Percentiles rank a stretch among this genome's conserved stretches.
Conservation (phyloP, 2,797 vertebrate genomes). For the Aphelocoma californica region DNA sequence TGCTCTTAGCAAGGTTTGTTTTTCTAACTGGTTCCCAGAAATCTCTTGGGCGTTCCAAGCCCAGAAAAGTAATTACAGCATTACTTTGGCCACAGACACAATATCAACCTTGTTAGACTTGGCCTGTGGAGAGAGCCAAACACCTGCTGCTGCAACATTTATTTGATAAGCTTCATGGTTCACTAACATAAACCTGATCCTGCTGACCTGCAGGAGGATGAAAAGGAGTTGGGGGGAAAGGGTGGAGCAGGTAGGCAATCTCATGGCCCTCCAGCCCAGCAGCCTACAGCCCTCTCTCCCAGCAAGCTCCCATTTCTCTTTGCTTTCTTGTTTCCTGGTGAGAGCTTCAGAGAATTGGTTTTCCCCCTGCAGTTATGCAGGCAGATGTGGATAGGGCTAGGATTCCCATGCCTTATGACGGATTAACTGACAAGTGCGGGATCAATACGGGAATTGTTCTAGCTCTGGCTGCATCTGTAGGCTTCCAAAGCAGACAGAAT, state of each 20-base stretch:
- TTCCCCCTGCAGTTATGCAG: constrained; percentile 62
- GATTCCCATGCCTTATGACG: constrained; percentile 73
- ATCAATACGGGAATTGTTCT: constrained; percentile 71
- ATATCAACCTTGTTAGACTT: constrained; percentile 68
- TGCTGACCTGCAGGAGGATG: constrained; percentile 69
- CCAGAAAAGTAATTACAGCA: constrained; percentile 63
- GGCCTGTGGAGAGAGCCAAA: constrained; percentile 63
- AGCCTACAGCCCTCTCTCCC: constrained; percentile 31
- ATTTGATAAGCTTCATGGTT: constrained; percentile 73
- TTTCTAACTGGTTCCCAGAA: constrained; percentile 71
- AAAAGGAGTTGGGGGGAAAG: constrained; percentile 56
- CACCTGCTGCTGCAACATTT: constrained; percentile 74
- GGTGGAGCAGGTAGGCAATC: constrained; percentile 40
- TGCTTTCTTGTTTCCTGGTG: constrained; percentile 55
- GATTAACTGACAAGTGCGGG: constrained; percentile 62
- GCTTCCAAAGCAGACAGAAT: constrained; percentile 56
- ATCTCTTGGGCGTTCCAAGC: constrained; percentile 63
- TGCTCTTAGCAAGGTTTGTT: constrained; percentile 68
- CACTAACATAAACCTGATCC: constrained; percentile 70
- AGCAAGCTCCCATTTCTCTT: constrained; percentile 47
- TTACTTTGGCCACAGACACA: constrained; percentile 57
- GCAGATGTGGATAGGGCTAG: constrained; percentile 74
- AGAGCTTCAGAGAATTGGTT: constrained; percentile 67
- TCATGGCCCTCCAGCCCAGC: neutral
- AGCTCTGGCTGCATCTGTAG: constrained; percentile 48